Base-by-base conservation (phyloP, 2,888 invertebrate genomes). In the Orgyia antiqua region DNA sequence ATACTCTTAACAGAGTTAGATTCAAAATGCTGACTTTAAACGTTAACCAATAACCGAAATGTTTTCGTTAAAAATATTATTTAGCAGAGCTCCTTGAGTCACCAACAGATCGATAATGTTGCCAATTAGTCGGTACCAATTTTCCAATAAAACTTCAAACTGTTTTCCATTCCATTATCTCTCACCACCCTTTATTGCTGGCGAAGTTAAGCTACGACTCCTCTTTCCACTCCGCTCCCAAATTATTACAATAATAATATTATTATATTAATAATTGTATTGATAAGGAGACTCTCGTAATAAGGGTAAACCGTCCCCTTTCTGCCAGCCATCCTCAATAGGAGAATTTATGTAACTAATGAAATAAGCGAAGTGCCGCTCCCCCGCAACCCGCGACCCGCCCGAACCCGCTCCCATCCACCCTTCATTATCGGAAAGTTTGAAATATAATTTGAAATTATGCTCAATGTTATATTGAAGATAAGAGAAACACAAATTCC, bases 381-480 rank as follows among this genome's bases (percentile, higher is more conserved):
- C 68, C 61, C 69, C 67, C 63, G 56, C 24, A 10, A 5, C 60
- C 62, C 55, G 45, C 56, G 44, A 45, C 58, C 58, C 66, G 53
- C 56, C 60, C 66, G 64, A 66, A 57, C 69, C 77, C 75, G 63
- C 68, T 60, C 64, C 66, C 68, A 54, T 68, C 79, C 79, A 71
- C 80, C 84, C 84, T 86, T 86, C 84, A 86, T 86, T 86, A 86
- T 86, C 84, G 84, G 84, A 86, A 86, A 86, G 83, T 86, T 86
- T 86, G 82, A 86, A 86, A 86, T 86, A 86, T 86, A 86, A 86
- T 86, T 86, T 86, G 86, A 86, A 86, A 86, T 86, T 86, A 86
- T 86, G 86, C 84, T 84, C 86, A 84, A 86, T 84, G 84, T 86
- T 86, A 86, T 84, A 86, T 84, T 84, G 86, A 82, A 86, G 86